These are phyloP conservation scores for Pluvialis apricaria DNA, from an alignment of 2,113 vertebrate genomes.

Conservation along the genomic window DNA sequence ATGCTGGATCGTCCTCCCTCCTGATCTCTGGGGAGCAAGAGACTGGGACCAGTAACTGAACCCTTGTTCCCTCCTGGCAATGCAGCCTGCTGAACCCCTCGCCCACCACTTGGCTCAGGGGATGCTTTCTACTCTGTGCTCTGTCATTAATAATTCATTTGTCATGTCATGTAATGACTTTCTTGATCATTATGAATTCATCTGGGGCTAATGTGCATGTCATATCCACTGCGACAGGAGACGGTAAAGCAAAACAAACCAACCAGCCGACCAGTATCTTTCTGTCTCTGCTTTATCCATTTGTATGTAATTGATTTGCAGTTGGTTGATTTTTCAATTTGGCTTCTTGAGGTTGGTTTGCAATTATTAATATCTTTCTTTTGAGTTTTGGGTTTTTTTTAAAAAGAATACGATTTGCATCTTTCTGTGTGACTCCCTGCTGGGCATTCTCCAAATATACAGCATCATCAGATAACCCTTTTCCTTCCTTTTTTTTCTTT, in stretches of 20 bases:
- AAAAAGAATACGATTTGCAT: neutral
- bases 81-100: neutral
- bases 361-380: neutral
- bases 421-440: neutral
- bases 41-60: neutral
- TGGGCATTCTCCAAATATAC: neutral
- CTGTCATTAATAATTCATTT: slow-evolving; percentile 46
- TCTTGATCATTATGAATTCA: slow-evolving; percentile 45
- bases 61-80: neutral
- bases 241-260: slow-evolving; percentile 23
- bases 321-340: slow-evolving; percentile 32
- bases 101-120: neutral
- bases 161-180: slow-evolving; percentile 7
- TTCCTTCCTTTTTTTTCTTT: neutral
- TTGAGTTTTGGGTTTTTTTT: neutral
- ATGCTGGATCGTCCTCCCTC: neutral
- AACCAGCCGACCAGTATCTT: neutral
- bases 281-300: neutral
- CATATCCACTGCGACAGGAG: neutral
- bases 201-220: slow-evolving; percentile 27
- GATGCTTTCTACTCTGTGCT: neutral
- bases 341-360: neutral
- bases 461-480: neutral
- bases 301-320: slow-evolving; percentile 27
- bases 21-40: neutral